Percentiles rank a stretch among this genome's conserved stretches.
These are phyloP conservation scores for Panagrolaimus sp. DNA, from an alignment of 1,140 invertebrate species.

Conservation along the genomic window DNA sequence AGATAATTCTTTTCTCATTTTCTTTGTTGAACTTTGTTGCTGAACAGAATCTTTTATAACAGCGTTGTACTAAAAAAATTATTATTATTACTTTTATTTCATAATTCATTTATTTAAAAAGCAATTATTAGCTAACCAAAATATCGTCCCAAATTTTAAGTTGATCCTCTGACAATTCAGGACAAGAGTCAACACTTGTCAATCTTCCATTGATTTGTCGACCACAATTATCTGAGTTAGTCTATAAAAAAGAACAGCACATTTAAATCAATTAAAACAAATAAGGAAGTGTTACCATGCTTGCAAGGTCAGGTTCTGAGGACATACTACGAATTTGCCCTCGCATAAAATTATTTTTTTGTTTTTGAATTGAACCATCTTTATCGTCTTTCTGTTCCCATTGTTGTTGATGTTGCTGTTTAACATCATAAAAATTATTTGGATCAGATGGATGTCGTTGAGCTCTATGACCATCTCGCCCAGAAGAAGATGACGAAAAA, in stretches of 20 bases:
- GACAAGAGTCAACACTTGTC: slow-evolving; percentile 13
- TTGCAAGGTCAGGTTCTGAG: slow-evolving; percentile 2
- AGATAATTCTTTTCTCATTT: neutral
- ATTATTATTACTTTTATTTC: too few species aligned
- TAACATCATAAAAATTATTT: too few species aligned
- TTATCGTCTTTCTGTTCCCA: too few species aligned
- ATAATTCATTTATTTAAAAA: neutral
- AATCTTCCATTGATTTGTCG: neutral
- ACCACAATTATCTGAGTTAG: neutral
- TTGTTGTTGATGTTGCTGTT: too few species aligned
- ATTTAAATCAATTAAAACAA: slow-evolving; percentile 4
- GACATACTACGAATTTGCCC: slow-evolving; percentile 10
- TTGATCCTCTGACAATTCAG: slow-evolving; percentile 18
- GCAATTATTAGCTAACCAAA: neutral
- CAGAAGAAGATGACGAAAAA: neutral
- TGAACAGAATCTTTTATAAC: slow-evolving; percentile 15
- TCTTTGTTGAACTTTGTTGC: slow-evolving; percentile 1
- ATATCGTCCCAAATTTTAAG: slow-evolving; percentile 19
- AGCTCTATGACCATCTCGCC: too few species aligned
- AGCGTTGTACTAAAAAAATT: slow-evolving; percentile 4
- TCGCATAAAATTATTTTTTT: too few species aligned
- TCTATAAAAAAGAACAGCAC: neutral
- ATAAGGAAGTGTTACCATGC: slow-evolving; percentile 11
- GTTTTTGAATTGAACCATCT: too few species aligned
- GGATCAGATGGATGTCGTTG: too few species aligned